These are phyloP conservation scores for Drosophila ochracea DNA, from an alignment of 2,888 invertebrate genomes.

Conservation along the genomic window DNA sequence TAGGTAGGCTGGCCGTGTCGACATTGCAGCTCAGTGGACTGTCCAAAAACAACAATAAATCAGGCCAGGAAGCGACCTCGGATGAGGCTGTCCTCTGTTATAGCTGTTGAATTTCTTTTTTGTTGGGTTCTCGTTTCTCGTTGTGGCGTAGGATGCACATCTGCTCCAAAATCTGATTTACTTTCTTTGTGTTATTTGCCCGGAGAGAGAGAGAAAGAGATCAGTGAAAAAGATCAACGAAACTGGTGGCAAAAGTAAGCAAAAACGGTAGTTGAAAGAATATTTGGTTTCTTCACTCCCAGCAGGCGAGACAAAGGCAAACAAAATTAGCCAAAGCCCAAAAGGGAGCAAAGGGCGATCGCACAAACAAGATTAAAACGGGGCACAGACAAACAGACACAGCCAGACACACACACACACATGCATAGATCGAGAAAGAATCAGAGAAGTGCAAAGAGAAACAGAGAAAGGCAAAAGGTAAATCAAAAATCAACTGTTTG, in stretches of 20 bases:
- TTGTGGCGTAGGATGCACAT: constrained; percentile 57
- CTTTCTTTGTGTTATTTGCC: constrained; percentile 69
- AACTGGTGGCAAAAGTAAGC: constrained; percentile 63
- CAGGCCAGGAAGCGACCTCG: constrained; percentile 40
- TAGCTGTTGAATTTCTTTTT: constrained; percentile 17
- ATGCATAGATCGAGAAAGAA: constrained; percentile 5
- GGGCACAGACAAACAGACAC: constrained; percentile 9
- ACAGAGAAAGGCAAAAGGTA: constrained; percentile 34
- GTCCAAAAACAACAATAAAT: constrained; percentile 53
- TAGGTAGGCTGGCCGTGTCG: constrained; percentile 73
- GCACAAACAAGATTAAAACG: constrained; percentile 75
- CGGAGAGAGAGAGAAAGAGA: constrained; percentile 25
- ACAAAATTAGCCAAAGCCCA: constrained; percentile 76
- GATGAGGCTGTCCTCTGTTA: constrained; percentile 19
- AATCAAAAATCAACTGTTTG: constrained; percentile 27
- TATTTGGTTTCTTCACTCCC: constrained; percentile 38
- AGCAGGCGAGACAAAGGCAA: constrained; percentile 59
- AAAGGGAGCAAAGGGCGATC: constrained; percentile 70
- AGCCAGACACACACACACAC: not conserved
- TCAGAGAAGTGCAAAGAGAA: constrained; percentile 12
- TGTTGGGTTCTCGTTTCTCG: constrained; percentile 7
- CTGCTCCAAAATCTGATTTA: constrained; percentile 79
- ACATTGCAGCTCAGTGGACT: constrained; percentile 45
- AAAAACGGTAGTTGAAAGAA: constrained; percentile 51
- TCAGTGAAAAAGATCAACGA: constrained; percentile 65